Evolutionary conservation across 2,797 vertebrate species (phyloP), one percentile per base, ranked within the genome.

Genomic region (Crocidura indochinensis): DNA sequence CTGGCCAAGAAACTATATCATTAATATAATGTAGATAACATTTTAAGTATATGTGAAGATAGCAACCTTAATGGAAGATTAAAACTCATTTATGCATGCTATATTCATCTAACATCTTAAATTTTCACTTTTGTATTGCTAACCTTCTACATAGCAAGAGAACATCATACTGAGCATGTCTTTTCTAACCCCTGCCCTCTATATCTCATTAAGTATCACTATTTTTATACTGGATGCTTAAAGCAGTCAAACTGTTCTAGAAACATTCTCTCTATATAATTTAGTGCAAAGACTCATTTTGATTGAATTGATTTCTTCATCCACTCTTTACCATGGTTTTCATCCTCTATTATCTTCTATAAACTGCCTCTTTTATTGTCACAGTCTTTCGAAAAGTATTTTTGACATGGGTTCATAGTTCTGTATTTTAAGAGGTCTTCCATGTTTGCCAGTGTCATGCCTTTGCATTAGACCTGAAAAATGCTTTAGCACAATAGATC

Each of bases 291-390:
- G 14, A 51, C 5, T 19, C 79, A 77, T 78, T 86, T 73, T 77
- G 88, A 20, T 79, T 24, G 44, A 64, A 47, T 73, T 29, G 72
- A 0, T 49, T 38, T 67, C 10, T 83, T 8, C 8, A 77, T 26
- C 26, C 15, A 56, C 27, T 2, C 29, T 47, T 62, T 62, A 49
- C 62, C 22, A 29, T 77, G 68, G 22, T 31, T 62, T 89, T 27
- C 3, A 27, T 62, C 56, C 47, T 73, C 15, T 83, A 46, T 49
- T 64, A 67, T 56, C 8, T 92, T 87, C 24, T 87, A 14, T 67
- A 44, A 53, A 65, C 27, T 85, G 60, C 87, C 15, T 79, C 10
- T 87, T 91, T 93, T n/a, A 73, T 31, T 51, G 24, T 88, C 68
- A 80, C 38, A 2, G 9, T 75, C 47, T 78, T 76, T 72, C 67